phyloP scores from a whole-genome alignment of 2,113 vertebrate genomes.

The human region DNA sequence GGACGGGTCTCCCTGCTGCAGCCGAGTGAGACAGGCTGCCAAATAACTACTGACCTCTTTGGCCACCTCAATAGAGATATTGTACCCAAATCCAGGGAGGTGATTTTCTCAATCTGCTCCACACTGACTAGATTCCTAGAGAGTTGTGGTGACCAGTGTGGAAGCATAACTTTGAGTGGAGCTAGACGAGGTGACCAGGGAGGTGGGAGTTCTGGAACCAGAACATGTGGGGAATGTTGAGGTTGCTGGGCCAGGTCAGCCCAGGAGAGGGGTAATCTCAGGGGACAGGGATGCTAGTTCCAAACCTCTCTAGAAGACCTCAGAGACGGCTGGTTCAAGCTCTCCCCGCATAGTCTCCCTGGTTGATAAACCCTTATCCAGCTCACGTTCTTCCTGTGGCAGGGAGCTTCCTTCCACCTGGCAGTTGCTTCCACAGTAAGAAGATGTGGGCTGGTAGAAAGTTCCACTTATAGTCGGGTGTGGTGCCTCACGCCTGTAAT shows the following conservation, averaged over 20 bases:
- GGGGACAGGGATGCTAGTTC: no score
- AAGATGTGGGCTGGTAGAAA: neutral
- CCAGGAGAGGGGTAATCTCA: neutral
- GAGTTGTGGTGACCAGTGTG: neutral
- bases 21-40: neutral
- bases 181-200: neutral
- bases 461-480: neutral
- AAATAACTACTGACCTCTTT: neutral
- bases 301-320: neutral
- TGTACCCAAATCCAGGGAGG: conserved; percentile 24
- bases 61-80: conserved; percentile 23
- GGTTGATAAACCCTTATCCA: neutral
- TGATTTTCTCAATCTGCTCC: neutral
- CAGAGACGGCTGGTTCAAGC: neutral
- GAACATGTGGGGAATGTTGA: neutral
- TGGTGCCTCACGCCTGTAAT: neutral
- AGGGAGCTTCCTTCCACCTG: neutral
- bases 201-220: neutral
- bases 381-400: neutral
- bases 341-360: neutral
- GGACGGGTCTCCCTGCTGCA: neutral
- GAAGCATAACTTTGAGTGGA: neutral
- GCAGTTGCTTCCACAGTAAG: neutral
- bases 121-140: neutral
- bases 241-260: neutral